Conservation (phyloP, 2,888 invertebrate genomes). For the Eueremaeus valkanovi region DNA sequence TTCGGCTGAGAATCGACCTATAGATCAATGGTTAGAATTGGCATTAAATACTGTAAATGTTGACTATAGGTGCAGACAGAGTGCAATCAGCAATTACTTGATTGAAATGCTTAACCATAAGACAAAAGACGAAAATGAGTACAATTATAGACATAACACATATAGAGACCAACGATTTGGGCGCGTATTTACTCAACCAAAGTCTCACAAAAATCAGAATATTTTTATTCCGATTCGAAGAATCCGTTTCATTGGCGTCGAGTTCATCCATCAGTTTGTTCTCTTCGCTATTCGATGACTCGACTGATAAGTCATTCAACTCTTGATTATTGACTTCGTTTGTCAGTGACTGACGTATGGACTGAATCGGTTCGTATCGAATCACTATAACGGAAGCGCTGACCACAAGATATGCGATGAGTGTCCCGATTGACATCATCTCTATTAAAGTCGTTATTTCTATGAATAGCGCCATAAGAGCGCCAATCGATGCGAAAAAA, state of each 20-base stretch:
- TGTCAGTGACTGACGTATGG: neutral
- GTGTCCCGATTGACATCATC: conserved; percentile 82
- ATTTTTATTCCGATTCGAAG: neutral
- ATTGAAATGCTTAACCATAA: conserved; percentile 26
- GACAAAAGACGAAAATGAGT: conserved; percentile 37
- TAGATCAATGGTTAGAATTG: neutral
- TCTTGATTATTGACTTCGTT: conserved; percentile 42
- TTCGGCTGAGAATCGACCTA: conserved; percentile 32
- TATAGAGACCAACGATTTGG: conserved; percentile 35
- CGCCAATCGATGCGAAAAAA: conserved; percentile 70
- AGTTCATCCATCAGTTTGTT: conserved; percentile 27
- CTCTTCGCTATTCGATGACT: conserved; percentile 6
- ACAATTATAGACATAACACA: conserved; percentile 36
- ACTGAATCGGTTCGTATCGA: conserved; percentile 64
- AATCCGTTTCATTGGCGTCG: neutral
- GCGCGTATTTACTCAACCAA: neutral
- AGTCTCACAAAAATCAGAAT: too few species aligned
- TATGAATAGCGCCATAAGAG: conserved; percentile 74
- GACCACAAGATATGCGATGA: conserved; percentile 84
- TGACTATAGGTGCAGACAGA: too few species aligned
- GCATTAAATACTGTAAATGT: neutral
- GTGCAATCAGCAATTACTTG: conserved; percentile 1
- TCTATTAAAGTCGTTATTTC: conserved; percentile 85
- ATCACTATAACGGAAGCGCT: conserved; percentile 83
- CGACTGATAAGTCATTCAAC: conserved; percentile 37